These are phyloP conservation scores for Pterostichus niger DNA, from an alignment of 2,888 invertebrate genomes.

Conservation along the genomic window DNA sequence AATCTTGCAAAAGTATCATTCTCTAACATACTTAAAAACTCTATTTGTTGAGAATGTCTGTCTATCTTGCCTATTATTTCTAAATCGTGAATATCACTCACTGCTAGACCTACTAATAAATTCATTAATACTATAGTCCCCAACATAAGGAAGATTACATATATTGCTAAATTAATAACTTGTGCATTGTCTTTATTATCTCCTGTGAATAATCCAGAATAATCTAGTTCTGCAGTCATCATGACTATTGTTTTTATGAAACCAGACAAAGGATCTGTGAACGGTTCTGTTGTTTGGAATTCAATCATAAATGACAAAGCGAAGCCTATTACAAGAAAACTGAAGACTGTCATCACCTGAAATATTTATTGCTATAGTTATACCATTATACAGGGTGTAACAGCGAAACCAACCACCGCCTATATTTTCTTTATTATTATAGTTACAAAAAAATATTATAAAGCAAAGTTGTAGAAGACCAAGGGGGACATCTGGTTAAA, in stretches of 20 bases:
- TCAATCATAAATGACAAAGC: slow-evolving; percentile 80
- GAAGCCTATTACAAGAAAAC: slow-evolving; percentile 80
- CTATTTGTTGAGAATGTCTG: slow-evolving; percentile 80
- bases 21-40: slow-evolving; percentile 72
- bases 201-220: slow-evolving; percentile 78
- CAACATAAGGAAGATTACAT: slow-evolving; percentile 79
- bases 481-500: too few species aligned
- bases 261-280: slow-evolving; percentile 79
- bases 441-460: too few species aligned
- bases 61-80: slow-evolving; percentile 80
- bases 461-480: too few species aligned
- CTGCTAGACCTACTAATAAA: slow-evolving; percentile 81
- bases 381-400: too few species aligned
- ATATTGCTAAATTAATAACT: slow-evolving; percentile 78
- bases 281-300: slow-evolving; percentile 78
- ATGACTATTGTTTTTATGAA: slow-evolving; percentile 81
- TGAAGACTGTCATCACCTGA: slow-evolving; percentile 78
- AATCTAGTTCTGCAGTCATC: slow-evolving; percentile 83
- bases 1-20: slow-evolving; percentile 47
- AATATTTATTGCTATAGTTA: slow-evolving; percentile 67
- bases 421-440: too few species aligned
- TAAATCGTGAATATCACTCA: slow-evolving; percentile 80
- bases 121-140: slow-evolving; percentile 82
- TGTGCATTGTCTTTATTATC: slow-evolving; percentile 76
- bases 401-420: too few species aligned